phyloP scores from a whole-genome alignment of 2,797 vertebrate species.

The Clarias fuscus region DNA sequence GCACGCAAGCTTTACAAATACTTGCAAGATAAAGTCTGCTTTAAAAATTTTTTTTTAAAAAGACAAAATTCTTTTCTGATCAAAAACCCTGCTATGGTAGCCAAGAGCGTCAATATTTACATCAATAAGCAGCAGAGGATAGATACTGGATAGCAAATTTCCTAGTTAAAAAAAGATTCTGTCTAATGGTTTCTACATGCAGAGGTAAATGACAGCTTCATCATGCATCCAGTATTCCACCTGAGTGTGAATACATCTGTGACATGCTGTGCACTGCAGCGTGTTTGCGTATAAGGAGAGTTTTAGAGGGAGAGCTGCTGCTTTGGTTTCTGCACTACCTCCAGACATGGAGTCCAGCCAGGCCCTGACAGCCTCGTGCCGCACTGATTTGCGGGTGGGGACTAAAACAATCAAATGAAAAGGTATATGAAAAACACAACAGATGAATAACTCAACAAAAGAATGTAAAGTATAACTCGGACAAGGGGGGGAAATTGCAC shows the following conservation, averaged over 20 bases:
- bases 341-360: constrained; percentile 97
- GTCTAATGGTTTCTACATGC: constrained; percentile 31
- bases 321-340: constrained; percentile 83
- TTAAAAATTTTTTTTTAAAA: not conserved
- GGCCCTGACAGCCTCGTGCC: constrained; percentile 93
- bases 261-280: constrained; percentile 44
- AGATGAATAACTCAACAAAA: constrained; percentile 60
- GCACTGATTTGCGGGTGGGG: constrained; percentile 86
- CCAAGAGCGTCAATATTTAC: not conserved
- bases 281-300: not conserved
- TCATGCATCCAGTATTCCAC: constrained; percentile 44
- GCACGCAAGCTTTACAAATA: not conserved
- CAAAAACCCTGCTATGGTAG: not conserved
- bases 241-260: constrained; percentile 61
- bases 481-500: not conserved
- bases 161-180: not conserved
- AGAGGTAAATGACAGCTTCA: constrained; percentile 30
- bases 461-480: constrained; percentile 38
- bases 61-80: not conserved
- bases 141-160: not conserved
- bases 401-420: constrained; percentile 74
- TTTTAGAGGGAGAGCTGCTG: constrained; percentile 9
- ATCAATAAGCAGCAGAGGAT: not conserved
- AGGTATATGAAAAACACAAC: constrained; percentile 66
- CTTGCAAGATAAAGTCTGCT: not conserved